Evolutionary conservation across 2,797 vertebrate genomes (phyloP).

Genomic region (Sebastes melanostomus): DNA sequence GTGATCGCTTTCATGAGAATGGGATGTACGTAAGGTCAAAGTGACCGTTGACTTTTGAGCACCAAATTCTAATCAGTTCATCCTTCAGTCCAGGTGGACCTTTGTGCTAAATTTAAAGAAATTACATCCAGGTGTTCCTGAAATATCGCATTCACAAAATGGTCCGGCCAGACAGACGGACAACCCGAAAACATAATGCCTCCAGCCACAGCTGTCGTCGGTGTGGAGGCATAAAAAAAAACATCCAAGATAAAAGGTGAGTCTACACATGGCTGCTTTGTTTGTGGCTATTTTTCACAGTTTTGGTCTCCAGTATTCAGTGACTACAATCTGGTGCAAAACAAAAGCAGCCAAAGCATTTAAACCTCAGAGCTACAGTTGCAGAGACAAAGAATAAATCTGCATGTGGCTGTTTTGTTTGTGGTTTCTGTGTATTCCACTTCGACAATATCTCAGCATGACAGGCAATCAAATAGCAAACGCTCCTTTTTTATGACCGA

Average conservation of each 20-base stretch:
- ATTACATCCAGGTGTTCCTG: no score
- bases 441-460: not conserved
- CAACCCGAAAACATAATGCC: no score
- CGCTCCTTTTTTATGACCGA: not conserved
- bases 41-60: no score
- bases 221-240: not conserved
- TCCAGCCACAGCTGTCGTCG: no score
- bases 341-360: conserved; percentile 1
- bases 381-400: not conserved
- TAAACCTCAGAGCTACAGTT: not conserved
- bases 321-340: not conserved
- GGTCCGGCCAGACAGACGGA: no score
- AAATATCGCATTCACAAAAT: no score
- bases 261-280: not conserved
- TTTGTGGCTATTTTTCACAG: not conserved
- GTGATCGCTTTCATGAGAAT: no score
- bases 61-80: no score
- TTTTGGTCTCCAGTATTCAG: not conserved
- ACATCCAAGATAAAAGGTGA: not conserved
- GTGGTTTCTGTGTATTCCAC: not conserved
- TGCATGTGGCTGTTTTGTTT: not conserved
- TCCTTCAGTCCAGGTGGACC: no score
- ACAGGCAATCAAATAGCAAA: not conserved
- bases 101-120: no score
- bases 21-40: no score